Conservation (phyloP, 2,797 vertebrate genomes). For the Graptemys geographica region DNA sequence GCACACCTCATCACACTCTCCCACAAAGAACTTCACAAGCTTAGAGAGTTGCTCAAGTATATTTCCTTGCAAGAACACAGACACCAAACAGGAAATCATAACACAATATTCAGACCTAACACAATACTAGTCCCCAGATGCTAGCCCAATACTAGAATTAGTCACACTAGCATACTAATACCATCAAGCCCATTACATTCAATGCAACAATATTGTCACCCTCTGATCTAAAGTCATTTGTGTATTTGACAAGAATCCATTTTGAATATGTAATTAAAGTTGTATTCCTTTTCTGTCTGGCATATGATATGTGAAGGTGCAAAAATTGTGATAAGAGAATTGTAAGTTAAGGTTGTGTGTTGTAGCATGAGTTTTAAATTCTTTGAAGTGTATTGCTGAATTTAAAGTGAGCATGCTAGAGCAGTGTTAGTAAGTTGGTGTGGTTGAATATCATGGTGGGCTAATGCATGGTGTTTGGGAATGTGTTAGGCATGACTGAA, state of each 20-base stretch:
- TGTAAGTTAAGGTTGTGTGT: neutral
- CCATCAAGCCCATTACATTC: neutral
- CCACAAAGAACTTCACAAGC: neutral
- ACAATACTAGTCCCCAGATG: neutral
- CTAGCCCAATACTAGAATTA: neutral
- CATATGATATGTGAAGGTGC: neutral
- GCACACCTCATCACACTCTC: neutral
- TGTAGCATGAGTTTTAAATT: neutral
- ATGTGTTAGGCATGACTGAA: neutral
- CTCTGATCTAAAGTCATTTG: neutral
- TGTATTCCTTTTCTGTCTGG: neutral
- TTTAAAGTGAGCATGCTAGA: neutral
- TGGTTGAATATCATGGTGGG: conserved; percentile 4
- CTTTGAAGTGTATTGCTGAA: neutral
- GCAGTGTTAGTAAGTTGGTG: conserved; percentile 10
- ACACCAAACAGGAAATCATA: neutral
- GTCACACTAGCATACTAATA: neutral
- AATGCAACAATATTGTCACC: neutral
- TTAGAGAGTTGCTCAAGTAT: neutral
- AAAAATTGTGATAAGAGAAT: neutral
- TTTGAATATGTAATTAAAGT: neutral
- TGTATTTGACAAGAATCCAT: neutral
- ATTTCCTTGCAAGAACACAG: neutral
- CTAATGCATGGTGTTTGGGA: neutral
- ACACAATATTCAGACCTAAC: neutral